Base-by-base conservation (phyloP, 2,113 vertebrate species). In the Corvus hawaiiensis region DNA sequence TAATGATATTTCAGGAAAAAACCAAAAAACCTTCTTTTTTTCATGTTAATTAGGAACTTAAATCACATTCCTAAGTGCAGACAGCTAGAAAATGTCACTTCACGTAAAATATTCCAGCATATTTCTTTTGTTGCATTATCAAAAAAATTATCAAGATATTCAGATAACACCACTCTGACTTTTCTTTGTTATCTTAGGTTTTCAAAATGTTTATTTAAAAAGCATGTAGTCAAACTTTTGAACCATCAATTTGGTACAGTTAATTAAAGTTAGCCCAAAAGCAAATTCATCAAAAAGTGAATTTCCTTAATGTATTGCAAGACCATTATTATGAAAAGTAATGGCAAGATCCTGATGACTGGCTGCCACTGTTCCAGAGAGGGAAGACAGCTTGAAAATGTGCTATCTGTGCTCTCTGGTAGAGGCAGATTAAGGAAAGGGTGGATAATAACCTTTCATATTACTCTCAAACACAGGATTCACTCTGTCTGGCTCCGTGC, bases 201-300 rank as follows among this genome's bases (percentile, higher is more conserved):
- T 94, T 88, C 49, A 84, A 87, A 91, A 66, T 64, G 32, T 84
- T 74, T 59, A 69, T 63, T 37, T 75, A 78, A 95, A 92, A 80
- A 69, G 44, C 67, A 89, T n/a, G 49, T 43, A 87, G 67, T 78
- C 72, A 96, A 94, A 96, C 77, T 94, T 97, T 54, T 97, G 94
- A 91, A 86, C 94, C 52, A 69, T 63, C 39, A 68, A 51, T 78
- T 74, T 78, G 18, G 59, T n/a, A 48, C 17, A 80, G 32, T 91
- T 95, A 85, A 95, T 96, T 92, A 87, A 96, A 97, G 49, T 93
- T 94, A 96, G 93, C 62, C 73, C 69, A 76, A 80, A 74, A 92
- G 44, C 39, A 96, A 90, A 86, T 55, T 67, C 56, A 97, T 67
- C 63, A 27, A 72, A 61, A 69, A 56, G 49, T 74, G 46, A 82